Evolutionary conservation across 1,140 invertebrate genomes (phyloP).

Genomic region (Ostrea edulis): DNA sequence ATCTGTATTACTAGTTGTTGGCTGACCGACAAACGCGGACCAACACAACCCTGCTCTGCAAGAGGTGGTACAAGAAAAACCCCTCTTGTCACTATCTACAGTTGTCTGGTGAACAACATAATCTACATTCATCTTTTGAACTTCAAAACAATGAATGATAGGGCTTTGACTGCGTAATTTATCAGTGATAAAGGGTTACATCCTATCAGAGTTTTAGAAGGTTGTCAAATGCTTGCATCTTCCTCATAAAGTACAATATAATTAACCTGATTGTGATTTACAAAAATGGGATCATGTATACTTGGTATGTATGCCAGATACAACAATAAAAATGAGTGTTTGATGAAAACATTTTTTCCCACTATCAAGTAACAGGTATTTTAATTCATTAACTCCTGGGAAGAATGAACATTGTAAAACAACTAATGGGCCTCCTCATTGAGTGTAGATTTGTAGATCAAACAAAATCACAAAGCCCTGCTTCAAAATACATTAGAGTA

Average conservation of each 20-base stretch:
- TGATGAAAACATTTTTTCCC: neutral
- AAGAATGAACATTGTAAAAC: neutral
- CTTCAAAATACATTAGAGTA: neutral
- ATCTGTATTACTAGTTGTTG: too few species aligned
- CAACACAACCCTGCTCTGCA: too few species aligned
- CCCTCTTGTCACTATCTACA: too few species aligned
- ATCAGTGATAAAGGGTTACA: neutral
- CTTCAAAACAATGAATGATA: neutral
- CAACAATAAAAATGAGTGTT: neutral
- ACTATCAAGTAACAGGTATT: neutral
- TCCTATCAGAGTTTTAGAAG: neutral
- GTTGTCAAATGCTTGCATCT: neutral
- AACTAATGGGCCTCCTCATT: neutral
- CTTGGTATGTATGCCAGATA: neutral
- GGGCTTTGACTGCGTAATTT: neutral
- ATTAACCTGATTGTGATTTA: neutral
- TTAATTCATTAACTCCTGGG: neutral
- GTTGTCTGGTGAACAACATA: too few species aligned
- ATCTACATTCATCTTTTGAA: too few species aligned
- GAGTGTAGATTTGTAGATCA: neutral
- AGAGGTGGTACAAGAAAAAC: too few species aligned
- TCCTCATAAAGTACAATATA: neutral
- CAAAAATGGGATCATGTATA: neutral
- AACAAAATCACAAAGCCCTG: neutral
- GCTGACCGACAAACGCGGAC: too few species aligned